Evolutionary conservation across 2,888 invertebrate species (phyloP).

Genomic region (Xanthia togata): DNA sequence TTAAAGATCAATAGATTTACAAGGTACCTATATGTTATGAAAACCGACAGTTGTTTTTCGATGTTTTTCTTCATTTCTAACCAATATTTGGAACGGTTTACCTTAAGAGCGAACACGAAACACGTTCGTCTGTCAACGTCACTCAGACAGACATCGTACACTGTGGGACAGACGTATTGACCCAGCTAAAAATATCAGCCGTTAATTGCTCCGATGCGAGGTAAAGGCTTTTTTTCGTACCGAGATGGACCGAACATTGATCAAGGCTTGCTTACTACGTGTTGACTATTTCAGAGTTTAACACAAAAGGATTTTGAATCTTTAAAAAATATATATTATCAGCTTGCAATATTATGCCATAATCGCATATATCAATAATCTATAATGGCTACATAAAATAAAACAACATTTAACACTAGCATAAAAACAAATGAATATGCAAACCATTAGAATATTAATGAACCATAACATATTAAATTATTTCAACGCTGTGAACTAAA

Average conservation of each 20-base stretch:
- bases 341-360: no score
- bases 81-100: conserved; percentile 40
- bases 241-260: not conserved
- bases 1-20: conserved; percentile 23
- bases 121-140: conserved; percentile 58
- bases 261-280: not conserved
- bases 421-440: conserved; percentile 12
- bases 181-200: not conserved
- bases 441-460: conserved; percentile 33
- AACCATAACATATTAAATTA: conserved; percentile 24
- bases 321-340: not conserved
- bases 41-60: conserved; percentile 9
- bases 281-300: not conserved
- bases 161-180: conserved; percentile 27
- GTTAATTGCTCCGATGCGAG: not conserved
- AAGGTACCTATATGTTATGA: conserved; percentile 5
- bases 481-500: conserved; percentile 14
- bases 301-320: not conserved
- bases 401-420: not conserved
- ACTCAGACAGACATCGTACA: conserved; percentile 48
- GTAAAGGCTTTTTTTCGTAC: not conserved
- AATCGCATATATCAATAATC: no score
- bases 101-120: conserved; percentile 48
- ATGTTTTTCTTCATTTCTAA: conserved; percentile 36
- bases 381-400: not conserved